Base-by-base conservation (phyloP, 2,888 invertebrate species). In the Chouioia cunea region DNA sequence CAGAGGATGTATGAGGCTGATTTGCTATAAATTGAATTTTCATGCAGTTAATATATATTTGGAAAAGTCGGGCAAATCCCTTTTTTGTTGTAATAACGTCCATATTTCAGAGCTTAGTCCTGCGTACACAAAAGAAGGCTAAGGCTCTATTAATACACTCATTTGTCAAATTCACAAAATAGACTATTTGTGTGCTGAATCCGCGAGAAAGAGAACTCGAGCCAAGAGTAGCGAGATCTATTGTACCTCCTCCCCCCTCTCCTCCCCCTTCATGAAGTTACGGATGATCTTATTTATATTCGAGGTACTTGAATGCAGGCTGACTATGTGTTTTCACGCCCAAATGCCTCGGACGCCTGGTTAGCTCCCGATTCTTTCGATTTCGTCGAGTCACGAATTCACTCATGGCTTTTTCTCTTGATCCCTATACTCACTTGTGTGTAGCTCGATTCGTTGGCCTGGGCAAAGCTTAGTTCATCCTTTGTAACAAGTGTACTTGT, bases 201-300 rank as follows among this genome's bases (percentile, higher is more conserved):
- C 65, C 18, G 36, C 54, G 59, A 65, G 27, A 46, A 27, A 16
- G 36, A 18, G 27, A 4, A 16, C 36, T 22, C n/a, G 14, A 50
- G 56, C 22, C 6, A 12, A 60, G 48, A 52, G n/a, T 71, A 52
- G 57, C 52, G 27, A 22, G 60, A 58, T 63, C 65, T 43, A 46
- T 36, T 57, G 16, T 20, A 27, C 1, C 48, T 47, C 54, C 59
- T 52, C 46, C 44, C 6, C 6, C 63, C 36, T 20, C 53, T n/a
- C 15, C 16, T 53, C 4, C 48, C n/a, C 16, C 23, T 23, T 22
- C 15, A 27, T 4, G 48, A 48, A 15, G 65, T 72, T 73, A 69
- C 65, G 66, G 66, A 73, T 70, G 65, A 73, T 66, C 66, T 73
- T 70, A 73, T 73, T 73, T 73, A 73, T 73, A 73, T 73, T 73